phyloP scores from a whole-genome alignment of 1,140 invertebrate genomes.

The Drosophila mauritiana region DNA sequence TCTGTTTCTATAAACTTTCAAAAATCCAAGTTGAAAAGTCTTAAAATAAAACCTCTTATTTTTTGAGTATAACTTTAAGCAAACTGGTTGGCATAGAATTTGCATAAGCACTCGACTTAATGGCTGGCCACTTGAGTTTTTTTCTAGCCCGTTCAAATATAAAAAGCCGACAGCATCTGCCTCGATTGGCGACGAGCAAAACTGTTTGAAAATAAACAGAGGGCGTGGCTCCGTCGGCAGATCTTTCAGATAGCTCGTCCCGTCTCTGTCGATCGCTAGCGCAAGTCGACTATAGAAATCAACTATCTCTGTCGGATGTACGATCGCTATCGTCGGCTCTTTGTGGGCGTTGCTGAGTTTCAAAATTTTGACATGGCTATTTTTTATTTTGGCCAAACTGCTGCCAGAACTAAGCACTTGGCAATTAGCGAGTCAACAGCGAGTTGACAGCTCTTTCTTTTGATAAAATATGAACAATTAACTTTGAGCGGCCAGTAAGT shows the following conservation, averaged over 20 bases:
- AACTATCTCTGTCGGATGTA: slow-evolving; percentile 28
- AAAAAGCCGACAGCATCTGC: slow-evolving; percentile 10
- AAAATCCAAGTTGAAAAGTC: no score
- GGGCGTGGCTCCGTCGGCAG: slow-evolving; percentile 28
- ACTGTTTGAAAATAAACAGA: slow-evolving; percentile 27
- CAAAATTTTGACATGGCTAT: slow-evolving; percentile 2
- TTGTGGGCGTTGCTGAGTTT: slow-evolving; percentile 36
- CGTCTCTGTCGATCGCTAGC: slow-evolving; percentile 27
- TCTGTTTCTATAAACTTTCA: no score
- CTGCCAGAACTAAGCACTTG: slow-evolving; percentile 60
- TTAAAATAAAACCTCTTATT: no score
- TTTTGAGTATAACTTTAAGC: background rate
- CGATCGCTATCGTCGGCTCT: slow-evolving; percentile 34
- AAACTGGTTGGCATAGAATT: slow-evolving; percentile 23
- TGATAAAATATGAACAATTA: slow-evolving; percentile 62
- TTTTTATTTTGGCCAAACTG: slow-evolving; percentile 12
- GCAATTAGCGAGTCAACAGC: slow-evolving; percentile 74
- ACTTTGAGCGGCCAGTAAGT: slow-evolving; percentile 39
- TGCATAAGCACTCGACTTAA: slow-evolving; percentile 51
- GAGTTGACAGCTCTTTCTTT: slow-evolving; percentile 63
- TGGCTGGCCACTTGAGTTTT: slow-evolving; percentile 31
- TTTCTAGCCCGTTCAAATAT: slow-evolving; percentile 14
- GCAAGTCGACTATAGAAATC: slow-evolving; percentile 7
- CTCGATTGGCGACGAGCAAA: slow-evolving; percentile 39
- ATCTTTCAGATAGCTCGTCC: slow-evolving; percentile 26